Base-by-base conservation (phyloP, 30 jellyfish, hydroid and myxozoan genomes). In the Aurelia aurita region DNA sequence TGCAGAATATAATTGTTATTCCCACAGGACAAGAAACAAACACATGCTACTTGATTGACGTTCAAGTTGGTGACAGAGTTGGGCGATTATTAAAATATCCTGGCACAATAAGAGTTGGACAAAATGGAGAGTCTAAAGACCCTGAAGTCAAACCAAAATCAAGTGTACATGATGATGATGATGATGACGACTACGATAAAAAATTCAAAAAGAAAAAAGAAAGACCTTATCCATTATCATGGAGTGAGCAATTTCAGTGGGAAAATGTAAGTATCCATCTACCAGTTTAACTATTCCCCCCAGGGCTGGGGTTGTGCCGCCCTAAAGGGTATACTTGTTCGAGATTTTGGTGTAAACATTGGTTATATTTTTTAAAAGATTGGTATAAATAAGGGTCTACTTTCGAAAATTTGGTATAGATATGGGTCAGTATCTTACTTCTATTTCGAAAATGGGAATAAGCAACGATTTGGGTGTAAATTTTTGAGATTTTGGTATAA, bases 161-260 rank as follows among this genome's bases (percentile, higher is more conserved):
- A 25, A 29, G 60, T 28, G 74, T 19, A 15, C 29, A 16, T 7
- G 54, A 16, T 12, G 81, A 55, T 31, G 51, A 39, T 39, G 14
- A 39, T 39, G 51, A 39, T 39, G 51, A 39, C 9, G 51, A 39
- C 12, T 39, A 39, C 16, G 32, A 21, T 5, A 22, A 23, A 55
- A 26, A 55, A 51, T 18, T 79, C 77, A 68, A 29, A 49, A 20
- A 79, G 51, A 28, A 29, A 21, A 83, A 83, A 29, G 43, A 62
- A 18, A 83, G 93, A 23, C 83, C 87, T 6, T 55, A 58, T 35
- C 93, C 93, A 15, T 69, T 83, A 1, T 83, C 87, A 15, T 83
- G 93, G 93, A 71, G 51, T 25, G 93, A 83, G 74, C 93, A 83
- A 59, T 28, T 83, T 16, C 49, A 58, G 21, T 83, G 93, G 93